Evolutionary conservation across 2,113 vertebrate genomes (phyloP).

Genomic region (Pollimyrus isidori): DNA sequence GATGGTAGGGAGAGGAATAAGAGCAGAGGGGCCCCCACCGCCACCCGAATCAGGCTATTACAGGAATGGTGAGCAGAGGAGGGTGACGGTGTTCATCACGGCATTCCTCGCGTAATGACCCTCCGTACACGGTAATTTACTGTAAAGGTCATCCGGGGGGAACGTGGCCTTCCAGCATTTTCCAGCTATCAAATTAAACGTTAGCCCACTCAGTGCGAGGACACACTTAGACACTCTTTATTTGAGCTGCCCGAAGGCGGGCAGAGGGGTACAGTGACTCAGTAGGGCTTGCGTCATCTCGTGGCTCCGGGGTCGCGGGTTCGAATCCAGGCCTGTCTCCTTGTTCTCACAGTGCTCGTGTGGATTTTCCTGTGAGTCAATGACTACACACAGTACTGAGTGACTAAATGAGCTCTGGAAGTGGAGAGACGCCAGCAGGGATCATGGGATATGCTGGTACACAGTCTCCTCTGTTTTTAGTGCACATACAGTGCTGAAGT

Average conservation of each 20-base stretch:
- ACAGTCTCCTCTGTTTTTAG: background rate
- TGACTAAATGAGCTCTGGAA: background rate
- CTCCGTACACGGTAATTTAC: background rate
- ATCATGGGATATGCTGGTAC: background rate
- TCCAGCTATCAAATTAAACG: background rate
- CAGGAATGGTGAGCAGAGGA: conserved; percentile 42
- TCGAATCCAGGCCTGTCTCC: background rate
- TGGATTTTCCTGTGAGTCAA: background rate
- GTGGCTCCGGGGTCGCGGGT: background rate
- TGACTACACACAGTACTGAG: conserved; percentile 15
- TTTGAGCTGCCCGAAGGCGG: background rate
- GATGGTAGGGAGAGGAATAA: conserved; percentile 9
- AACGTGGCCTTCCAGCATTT: background rate
- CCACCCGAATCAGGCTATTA: conserved; percentile 21
- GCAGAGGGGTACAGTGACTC: background rate
- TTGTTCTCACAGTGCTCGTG: background rate
- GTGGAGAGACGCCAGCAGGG: background rate
- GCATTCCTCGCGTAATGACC: background rate
- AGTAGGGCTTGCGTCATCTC: background rate
- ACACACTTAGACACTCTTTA: background rate
- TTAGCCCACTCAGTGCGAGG: background rate
- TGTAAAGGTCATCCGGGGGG: background rate
- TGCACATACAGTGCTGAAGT: background rate
- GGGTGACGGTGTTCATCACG: conserved; percentile 26
- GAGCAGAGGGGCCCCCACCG: conserved; percentile 40